Percentiles rank a stretch among this genome's conserved stretches.
Evolutionary conservation across 2,888 invertebrate genomes (phyloP).

Genomic region (Polyommatus icarus): DNA sequence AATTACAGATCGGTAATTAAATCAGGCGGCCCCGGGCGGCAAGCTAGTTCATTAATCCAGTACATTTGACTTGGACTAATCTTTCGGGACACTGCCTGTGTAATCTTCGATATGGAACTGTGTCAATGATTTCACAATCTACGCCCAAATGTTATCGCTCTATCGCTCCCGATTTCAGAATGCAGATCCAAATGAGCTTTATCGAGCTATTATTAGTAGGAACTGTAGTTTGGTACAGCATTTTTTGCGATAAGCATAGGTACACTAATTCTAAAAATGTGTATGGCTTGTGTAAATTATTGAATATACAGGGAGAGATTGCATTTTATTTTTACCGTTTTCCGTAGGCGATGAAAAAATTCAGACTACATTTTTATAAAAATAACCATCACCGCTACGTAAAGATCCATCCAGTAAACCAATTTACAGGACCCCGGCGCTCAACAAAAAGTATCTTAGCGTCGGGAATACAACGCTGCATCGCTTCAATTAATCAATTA

Average conservation of each 20-base stretch:
- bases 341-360: not conserved
- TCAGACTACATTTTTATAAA: not conserved
- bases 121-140: not conserved
- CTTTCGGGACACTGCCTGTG: conserved; percentile 61
- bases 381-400: not conserved
- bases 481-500: conserved; percentile 63
- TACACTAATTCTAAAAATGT: not conserved
- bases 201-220: not conserved
- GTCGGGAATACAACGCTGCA: conserved; percentile 44
- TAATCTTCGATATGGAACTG: conserved; percentile 12
- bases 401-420: conserved; percentile 35
- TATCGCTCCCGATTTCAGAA: not conserved
- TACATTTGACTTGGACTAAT: conserved; percentile 67
- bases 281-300: not conserved
- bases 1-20: conserved; percentile 35
- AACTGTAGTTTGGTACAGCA: not conserved
- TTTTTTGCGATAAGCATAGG: not conserved
- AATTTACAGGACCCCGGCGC: conserved; percentile 36
- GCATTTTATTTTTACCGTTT: not conserved
- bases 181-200: not conserved
- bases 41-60: conserved; percentile 64
- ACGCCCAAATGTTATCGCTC: not conserved
- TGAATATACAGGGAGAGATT: not conserved
- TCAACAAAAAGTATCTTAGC: conserved; percentile 44
- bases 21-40: conserved; percentile 38